Conservation (phyloP, 1,140 invertebrate species). For the Microplitis mediator region DNA sequence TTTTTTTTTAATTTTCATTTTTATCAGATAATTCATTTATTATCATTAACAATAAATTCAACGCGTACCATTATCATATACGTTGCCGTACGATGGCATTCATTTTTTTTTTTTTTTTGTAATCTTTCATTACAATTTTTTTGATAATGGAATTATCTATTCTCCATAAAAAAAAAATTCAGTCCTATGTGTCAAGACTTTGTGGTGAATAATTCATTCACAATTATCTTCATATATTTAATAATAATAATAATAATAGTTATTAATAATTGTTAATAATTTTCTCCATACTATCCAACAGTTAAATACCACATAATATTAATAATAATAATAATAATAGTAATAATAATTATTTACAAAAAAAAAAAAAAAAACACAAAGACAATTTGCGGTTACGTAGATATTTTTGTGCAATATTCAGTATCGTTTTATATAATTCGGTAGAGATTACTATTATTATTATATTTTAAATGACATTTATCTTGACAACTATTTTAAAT, state of each 20-base stretch:
- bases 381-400: no score
- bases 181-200: neutral
- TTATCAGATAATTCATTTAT: constrained; percentile 48
- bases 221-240: neutral
- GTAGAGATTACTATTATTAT: neutral
- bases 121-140: constrained; percentile 30
- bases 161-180: constrained; percentile 15
- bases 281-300: no score
- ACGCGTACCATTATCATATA: constrained; percentile 47
- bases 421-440: constrained; percentile 32
- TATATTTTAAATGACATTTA: no score
- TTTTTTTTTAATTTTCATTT: constrained; percentile 37
- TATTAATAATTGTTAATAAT: neutral
- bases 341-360: no score
- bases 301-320: constrained; percentile 23
- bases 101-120: constrained; percentile 37
- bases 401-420: constrained; percentile 54
- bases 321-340: constrained; percentile 10
- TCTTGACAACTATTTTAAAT: no score
- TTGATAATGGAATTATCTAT: constrained; percentile 20
- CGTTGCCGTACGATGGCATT: constrained; percentile 57
- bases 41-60: constrained; percentile 52
- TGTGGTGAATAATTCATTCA: neutral
- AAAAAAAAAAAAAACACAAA: no score
- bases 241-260: neutral